phyloP scores from a whole-genome alignment of 2,888 invertebrate species.

The Chymomyza amoena region DNA sequence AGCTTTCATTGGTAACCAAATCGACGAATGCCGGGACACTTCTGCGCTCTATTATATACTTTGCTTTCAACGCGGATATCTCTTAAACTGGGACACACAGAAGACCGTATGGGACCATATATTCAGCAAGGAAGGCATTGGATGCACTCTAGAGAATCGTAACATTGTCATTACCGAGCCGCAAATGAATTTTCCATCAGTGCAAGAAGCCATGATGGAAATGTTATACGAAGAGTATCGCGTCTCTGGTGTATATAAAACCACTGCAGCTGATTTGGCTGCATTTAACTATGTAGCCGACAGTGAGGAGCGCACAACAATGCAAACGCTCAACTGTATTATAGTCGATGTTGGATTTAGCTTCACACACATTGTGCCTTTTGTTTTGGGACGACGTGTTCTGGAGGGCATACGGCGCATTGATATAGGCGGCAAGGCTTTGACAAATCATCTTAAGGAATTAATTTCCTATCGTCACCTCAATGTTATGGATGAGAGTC shows the following conservation, averaged over 20 bases:
- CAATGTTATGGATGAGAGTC: slow-evolving; percentile 99
- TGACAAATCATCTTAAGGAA: slow-evolving; percentile 99
- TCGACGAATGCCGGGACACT: slow-evolving; percentile 97
- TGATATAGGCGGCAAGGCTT: slow-evolving; percentile 96
- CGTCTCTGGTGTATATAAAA: slow-evolving; percentile 88
- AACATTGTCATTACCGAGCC: slow-evolving; percentile 96
- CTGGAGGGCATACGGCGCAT: slow-evolving; percentile 88
- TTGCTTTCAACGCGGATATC: slow-evolving; percentile 96
- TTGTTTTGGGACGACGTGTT: slow-evolving; percentile 87
- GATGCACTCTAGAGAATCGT: slow-evolving; percentile 87
- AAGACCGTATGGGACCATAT: slow-evolving; percentile 98
- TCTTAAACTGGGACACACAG: slow-evolving; percentile 95
- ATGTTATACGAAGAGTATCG: slow-evolving; percentile 99
- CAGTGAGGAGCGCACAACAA: slow-evolving; percentile 78
- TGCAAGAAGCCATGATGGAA: slow-evolving; percentile 96
- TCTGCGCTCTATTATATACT: slow-evolving; percentile 96
- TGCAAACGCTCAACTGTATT: slow-evolving; percentile 84
- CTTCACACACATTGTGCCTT: slow-evolving; percentile 96
- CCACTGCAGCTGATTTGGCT: slow-evolving; percentile 89
- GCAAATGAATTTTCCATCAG: slow-evolving; percentile 92
- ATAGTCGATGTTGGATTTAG: slow-evolving; percentile 97
- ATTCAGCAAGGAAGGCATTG: slow-evolving; percentile 91
- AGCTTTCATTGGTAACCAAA: slow-evolving; percentile 95
- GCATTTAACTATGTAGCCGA: slow-evolving; percentile 82
- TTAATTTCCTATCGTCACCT: slow-evolving; percentile 96